These are phyloP conservation scores for Tyrannus savana DNA, from an alignment of 2,113 vertebrate genomes.

Conservation along the genomic window DNA sequence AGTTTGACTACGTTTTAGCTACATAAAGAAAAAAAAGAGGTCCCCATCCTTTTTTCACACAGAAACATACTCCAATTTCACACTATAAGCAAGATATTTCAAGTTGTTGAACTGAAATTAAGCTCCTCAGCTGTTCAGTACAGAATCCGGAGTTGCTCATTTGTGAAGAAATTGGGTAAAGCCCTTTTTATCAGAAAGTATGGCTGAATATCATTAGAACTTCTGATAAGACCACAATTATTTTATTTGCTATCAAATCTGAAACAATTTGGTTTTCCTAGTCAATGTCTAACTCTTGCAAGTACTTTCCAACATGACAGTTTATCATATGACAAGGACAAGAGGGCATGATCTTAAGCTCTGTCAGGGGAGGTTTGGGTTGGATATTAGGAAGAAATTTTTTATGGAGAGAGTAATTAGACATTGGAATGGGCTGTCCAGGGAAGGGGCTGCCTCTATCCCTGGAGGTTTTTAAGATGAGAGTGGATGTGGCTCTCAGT, in stretches of 20 bases:
- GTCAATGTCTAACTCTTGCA: background rate
- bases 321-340: background rate
- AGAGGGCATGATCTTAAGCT: too few species aligned
- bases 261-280: background rate
- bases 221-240: background rate
- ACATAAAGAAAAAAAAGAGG: background rate
- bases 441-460: too few species aligned
- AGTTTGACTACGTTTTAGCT: background rate
- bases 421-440: too few species aligned
- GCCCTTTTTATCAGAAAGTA: background rate
- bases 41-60: background rate
- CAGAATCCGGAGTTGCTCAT: background rate
- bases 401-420: too few species aligned
- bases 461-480: too few species aligned
- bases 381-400: too few species aligned
- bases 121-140: background rate
- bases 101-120: background rate
- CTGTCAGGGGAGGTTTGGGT: too few species aligned
- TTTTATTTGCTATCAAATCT: background rate
- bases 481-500: too few species aligned
- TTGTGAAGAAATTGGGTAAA: background rate
- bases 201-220: background rate
- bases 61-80: background rate
- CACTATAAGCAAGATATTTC: background rate
- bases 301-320: background rate